phyloP scores from a whole-genome alignment of 2,888 invertebrate species.

The Euclidia mi region DNA sequence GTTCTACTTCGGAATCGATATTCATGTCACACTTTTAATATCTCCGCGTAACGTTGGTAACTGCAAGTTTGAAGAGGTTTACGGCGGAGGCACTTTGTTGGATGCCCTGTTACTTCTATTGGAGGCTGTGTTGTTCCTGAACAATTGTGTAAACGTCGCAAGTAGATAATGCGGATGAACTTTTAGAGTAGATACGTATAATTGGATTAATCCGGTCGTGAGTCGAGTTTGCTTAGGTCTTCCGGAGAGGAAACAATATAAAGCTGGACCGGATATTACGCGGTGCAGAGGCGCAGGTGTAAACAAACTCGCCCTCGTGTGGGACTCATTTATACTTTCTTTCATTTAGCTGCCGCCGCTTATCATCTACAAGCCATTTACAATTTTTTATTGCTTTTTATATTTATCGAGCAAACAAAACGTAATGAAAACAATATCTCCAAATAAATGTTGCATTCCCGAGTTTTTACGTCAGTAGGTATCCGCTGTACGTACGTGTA shows the following conservation, averaged over 20 bases:
- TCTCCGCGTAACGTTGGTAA: constrained; percentile 29
- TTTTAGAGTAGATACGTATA: constrained; percentile 72
- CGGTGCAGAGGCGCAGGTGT: constrained; percentile 82
- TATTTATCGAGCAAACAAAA: constrained; percentile 56
- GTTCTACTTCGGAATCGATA: constrained; percentile 47
- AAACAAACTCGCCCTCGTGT: constrained; percentile 73
- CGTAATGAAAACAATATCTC: constrained; percentile 60
- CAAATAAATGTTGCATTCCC: constrained; percentile 51
- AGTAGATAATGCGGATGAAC: constrained; percentile 66
- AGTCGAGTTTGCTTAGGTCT: constrained; percentile 83
- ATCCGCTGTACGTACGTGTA: constrained; percentile 33
- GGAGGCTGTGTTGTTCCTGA: constrained; percentile 32
- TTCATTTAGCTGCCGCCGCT: constrained; percentile 70
- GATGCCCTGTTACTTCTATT: constrained; percentile 14
- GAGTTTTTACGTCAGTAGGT: constrained; percentile 51
- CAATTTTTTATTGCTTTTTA: constrained; percentile 55
- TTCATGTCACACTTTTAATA: constrained; percentile 61
- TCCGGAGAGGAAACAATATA: constrained; percentile 80
- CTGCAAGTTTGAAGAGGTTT: constrained; percentile 30
- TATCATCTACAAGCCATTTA: constrained; percentile 57
- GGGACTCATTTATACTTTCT: constrained; percentile 76
- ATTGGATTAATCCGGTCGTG: constrained; percentile 82
- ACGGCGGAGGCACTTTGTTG: constrained; percentile 13
- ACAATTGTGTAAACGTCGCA: constrained; percentile 52
- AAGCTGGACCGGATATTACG: constrained; percentile 86